A percentile compares a stretch with the other conserved stretches of the same genome.
Conservation (phyloP, 2,888 invertebrate genomes). For the Lathronympha strigana region DNA sequence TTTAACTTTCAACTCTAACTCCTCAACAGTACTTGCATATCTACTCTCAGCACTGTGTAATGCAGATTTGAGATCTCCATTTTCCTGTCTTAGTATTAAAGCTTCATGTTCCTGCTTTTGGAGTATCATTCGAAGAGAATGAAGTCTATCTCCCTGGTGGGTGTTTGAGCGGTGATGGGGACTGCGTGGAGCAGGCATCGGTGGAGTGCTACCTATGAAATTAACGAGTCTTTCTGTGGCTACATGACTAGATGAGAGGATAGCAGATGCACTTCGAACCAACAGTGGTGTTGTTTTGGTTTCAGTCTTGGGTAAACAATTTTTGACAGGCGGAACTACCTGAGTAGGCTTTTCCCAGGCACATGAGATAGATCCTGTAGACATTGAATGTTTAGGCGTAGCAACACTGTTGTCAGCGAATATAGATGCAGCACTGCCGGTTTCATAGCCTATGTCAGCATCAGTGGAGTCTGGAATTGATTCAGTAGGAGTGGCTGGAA, state of each 20-base stretch:
- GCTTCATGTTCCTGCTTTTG: slow-evolving; percentile 76
- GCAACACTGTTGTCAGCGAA: slow-evolving; percentile 60
- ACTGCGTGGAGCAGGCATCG: slow-evolving; percentile 69
- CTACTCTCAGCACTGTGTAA: slow-evolving; percentile 68
- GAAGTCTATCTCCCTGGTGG: slow-evolving; percentile 66
- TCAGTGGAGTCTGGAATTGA: slow-evolving; percentile 61
- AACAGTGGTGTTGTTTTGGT: slow-evolving; percentile 63
- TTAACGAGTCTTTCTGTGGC: slow-evolving; percentile 74
- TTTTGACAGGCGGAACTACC: slow-evolving; percentile 73
- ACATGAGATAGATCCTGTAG: slow-evolving; percentile 57
- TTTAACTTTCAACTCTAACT: slow-evolving; percentile 64
- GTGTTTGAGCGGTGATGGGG: slow-evolving; percentile 57
- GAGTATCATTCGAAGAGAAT: slow-evolving; percentile 66
- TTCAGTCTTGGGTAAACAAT: slow-evolving; percentile 57
- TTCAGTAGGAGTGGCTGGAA: slow-evolving; percentile 53
- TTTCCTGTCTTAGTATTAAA: slow-evolving; percentile 67
- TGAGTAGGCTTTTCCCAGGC: slow-evolving; percentile 73
- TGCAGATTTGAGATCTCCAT: slow-evolving; percentile 67
- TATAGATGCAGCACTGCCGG: slow-evolving; percentile 68
- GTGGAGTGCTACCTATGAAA: slow-evolving; percentile 70
- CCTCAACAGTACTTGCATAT: slow-evolving; percentile 61
- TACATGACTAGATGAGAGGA: slow-evolving; percentile 70
- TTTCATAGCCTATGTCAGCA: slow-evolving; percentile 75
- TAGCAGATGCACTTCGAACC: slow-evolving; percentile 75
- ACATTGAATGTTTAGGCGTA: slow-evolving; percentile 63